Base-by-base conservation (phyloP, 2,888 invertebrate genomes). In the Epicampocera succincta region DNA sequence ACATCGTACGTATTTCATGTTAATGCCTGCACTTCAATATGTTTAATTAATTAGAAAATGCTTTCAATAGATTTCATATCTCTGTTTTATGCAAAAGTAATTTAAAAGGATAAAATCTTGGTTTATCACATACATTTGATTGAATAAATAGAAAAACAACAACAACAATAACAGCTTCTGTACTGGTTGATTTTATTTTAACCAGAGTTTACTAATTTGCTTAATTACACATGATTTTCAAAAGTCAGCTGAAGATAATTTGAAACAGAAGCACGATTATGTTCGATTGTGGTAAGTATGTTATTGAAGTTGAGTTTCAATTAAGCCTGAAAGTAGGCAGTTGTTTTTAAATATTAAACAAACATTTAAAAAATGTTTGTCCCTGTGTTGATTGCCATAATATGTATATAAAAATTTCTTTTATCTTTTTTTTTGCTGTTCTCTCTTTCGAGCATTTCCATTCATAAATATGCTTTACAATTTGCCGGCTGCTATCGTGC, bases 11-110 rank as follows among this genome's bases (percentile, higher is more conserved):
- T 60, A 60, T 58, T 75, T 60, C 11, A 46, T 52, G 71, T 61
- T 60, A 33, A 9, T 33, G 33, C 63, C 66, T 74, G 54, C 38
- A 54, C 52, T 78, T 74, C 78, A 78, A 78, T 74, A 78, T 78
- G 71, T 82, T 82, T 78, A 78, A 78, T 82, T 82, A 82, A 82
- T 82, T 82, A 78, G 82, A 71, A 82, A 74, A 74, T 71, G 54
- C 71, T 72, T 69, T 44, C 66, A 44, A 69, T 63, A 58, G 48
- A 54, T 63, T 33, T 15, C 54, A 60, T 60, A 48, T 74, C 56
- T 29, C 12, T 44, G 25, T 54, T 15, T 42, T 33, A 44, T 52
- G 12, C 12, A 29, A 38, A 38, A 17, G 11, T 11, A 46, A 44
- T 42, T 58, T 63, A 3, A 9, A 38, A 5, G 25, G 25, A 74